Evolutionary conservation across 2,888 invertebrate genomes (phyloP), one percentile per base, ranked within the genome.

Genomic region (Coenonympha arcania): DNA sequence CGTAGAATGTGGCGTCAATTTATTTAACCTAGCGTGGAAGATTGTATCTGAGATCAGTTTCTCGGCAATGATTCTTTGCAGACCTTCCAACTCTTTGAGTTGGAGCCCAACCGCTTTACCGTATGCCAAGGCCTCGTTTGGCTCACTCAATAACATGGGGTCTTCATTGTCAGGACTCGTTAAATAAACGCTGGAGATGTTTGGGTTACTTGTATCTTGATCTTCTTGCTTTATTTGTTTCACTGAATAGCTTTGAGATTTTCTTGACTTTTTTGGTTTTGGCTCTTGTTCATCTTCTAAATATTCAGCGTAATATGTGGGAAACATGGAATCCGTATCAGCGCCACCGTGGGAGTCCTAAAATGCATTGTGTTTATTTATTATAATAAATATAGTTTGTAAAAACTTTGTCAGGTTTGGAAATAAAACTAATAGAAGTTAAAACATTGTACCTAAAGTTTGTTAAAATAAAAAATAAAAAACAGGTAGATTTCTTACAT

Each of bases 41-140:
- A 73, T 65, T 8, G 71, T 56, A 15, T 71, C 71, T 0, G 70
- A 70, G 8, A 73, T 72, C n/a, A 73, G 52, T 62, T 71, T 73
- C 48, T 73, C 68, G 0, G 72, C 71, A 18, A 68, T 59, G 18
- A 53, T 57, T 46, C 65, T 56, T 57, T 73, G 72, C 40, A 58
- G 48, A 0, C 59, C 54, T 8, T 57, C 54, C 19, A 72, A 41
- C 36, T 68, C 64, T 15, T 55, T 58, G 6, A 73, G 53, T 45
- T 71, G 71, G 0, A 61, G 50, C 0, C 64, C 67, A 9, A 72
- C 18, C 0, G 66, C 64, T 37, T 49, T 62, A 0, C 69, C 70
- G 24, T 60, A 68, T 2, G 64, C 51, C 30, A 40, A 26, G 4
- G 50, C 46, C 22, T 45, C 46, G 9, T 19, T 37, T 4, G 30